Evolutionary conservation across 2,113 vertebrate species (phyloP), one percentile per base, ranked within the genome.

Genomic region (Epinephelus moara): DNA sequence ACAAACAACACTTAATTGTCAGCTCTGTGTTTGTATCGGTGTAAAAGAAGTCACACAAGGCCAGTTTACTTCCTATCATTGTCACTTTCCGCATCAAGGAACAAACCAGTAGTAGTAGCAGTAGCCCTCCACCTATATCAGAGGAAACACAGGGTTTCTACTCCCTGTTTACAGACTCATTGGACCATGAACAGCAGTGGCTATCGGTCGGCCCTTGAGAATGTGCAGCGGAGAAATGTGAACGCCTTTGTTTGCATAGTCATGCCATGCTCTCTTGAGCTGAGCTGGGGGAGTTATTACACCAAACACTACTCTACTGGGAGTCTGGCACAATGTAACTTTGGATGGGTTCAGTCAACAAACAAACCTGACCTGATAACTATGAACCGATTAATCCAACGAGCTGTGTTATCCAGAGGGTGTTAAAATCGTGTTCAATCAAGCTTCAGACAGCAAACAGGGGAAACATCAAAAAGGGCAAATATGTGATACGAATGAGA

Each of bases 171-270:
- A 79, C 76, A 37, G 66, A 86, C 19, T 8, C 40, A 70, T 2
- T 15, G 27, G 40, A 69, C 30, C 63, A 1, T 42, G 50, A 78
- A 69, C 70, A 18, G 63, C 18, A 42, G 84, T n/a, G 61, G 72
- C 50, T 40, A 67, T 78, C 47, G 40, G 64, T 23, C 21, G 49
- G 74, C 63, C 55, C 33, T 25, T 4, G n/a, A 59, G 52, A 25
- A 27, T 17, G 84, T 61, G 42, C 63, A 73, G 68, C 19, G 2
- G 50, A 81, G 66, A 84, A 88, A 74, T 15, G 81, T 71, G 57
- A 86, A 85, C 64, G 74, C 85, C 87, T 89, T 83, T 91, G 88
- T 93, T 90, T 92, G 85, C 21, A 15, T 10, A 78, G 79, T 85
- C 76, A 87, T 73, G 88, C 70, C 75, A 79, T 8, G 82, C 72